phyloP scores from a whole-genome alignment of 2,888 invertebrate species.

The Disparrhopalites patrizii region DNA sequence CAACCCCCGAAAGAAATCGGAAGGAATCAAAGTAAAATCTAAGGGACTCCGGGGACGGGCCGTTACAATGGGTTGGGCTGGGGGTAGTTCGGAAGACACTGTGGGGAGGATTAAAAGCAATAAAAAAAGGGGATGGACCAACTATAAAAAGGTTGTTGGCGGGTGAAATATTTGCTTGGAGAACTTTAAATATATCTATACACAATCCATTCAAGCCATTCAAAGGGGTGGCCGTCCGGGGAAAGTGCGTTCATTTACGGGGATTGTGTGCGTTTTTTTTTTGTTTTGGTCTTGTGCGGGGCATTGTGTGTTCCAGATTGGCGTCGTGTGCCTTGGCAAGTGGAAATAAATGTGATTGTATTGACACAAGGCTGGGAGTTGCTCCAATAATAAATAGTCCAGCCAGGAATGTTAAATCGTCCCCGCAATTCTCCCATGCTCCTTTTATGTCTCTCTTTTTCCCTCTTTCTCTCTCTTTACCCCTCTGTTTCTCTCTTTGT shows the following conservation, averaged over 20 bases:
- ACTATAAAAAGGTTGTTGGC: no score
- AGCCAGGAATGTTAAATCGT: constrained; percentile 15
- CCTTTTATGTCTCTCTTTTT: no score
- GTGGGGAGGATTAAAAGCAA: no score
- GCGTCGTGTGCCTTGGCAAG: background rate
- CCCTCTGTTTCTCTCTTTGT: no score
- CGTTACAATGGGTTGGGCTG: no score
- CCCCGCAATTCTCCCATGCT: background rate
- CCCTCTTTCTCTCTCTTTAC: background rate
- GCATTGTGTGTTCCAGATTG: background rate
- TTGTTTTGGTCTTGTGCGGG: background rate
- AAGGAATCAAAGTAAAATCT: constrained; percentile 19
- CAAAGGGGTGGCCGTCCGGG: no score
- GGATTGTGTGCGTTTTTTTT: background rate
- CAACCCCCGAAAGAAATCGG: background rate
- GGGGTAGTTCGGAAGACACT: no score
- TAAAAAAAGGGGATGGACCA: no score
- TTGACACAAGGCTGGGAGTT: constrained; percentile 22
- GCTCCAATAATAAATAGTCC: constrained; percentile 20
- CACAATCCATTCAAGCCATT: no score
- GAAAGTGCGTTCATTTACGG: background rate
- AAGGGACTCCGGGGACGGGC: constrained; percentile 14
- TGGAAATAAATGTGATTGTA: constrained; percentile 21
- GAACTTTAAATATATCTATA: no score
- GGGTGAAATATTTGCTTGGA: no score